These are phyloP conservation scores for Tetanocera ferruginea DNA, from an alignment of 2,888 invertebrate species.

Conservation along the genomic window DNA sequence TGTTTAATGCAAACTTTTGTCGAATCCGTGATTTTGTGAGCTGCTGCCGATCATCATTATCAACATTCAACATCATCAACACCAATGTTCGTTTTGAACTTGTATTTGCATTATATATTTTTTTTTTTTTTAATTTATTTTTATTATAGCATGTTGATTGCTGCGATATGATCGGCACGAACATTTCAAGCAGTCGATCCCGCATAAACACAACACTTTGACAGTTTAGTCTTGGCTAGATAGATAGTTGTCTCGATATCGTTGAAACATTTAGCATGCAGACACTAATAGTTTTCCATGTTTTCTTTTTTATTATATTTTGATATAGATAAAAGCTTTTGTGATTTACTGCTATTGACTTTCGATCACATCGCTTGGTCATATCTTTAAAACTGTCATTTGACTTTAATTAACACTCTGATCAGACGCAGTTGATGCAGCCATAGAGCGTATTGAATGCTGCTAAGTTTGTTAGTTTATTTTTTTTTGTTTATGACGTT, in stretches of 20 bases:
- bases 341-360: not conserved
- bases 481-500: too few species aligned
- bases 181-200: too few species aligned
- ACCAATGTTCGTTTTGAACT: too few species aligned
- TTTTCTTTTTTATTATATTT: not conserved
- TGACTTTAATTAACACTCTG: conserved; percentile 26
- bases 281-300: conserved; percentile 3
- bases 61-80: conserved; percentile 11
- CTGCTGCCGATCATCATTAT: conserved; percentile 42
- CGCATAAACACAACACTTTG: too few species aligned
- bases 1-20: conserved; percentile 56
- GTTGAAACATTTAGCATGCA: conserved; percentile 1
- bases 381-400: conserved; percentile 27
- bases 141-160: too few species aligned
- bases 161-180: too few species aligned
- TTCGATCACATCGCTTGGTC: conserved; percentile 12
- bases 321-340: not conserved
- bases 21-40: conserved; percentile 53
- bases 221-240: too few species aligned
- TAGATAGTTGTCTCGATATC: too few species aligned
- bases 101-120: too few species aligned
- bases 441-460: too few species aligned
- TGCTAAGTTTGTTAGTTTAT: too few species aligned
- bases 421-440: not conserved
- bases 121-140: too few species aligned